These are phyloP conservation scores for Luidia sarsii DNA, from an alignment of 53 echinoderm and acorn worm species.

Conservation along the genomic window DNA sequence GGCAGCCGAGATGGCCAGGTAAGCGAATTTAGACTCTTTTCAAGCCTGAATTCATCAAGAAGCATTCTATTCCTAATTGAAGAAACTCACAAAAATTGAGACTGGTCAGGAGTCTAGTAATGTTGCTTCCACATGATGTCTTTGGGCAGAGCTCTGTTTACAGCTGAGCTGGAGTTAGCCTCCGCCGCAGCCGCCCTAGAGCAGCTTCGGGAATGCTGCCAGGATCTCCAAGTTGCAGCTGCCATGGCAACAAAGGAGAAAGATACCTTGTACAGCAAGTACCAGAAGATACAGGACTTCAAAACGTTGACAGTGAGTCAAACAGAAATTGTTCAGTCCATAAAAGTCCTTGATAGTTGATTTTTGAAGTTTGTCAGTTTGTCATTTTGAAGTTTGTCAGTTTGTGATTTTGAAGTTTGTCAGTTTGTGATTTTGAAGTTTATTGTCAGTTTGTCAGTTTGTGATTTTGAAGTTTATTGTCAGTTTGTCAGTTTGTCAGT, in stretches of 20 bases:
- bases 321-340: not conserved
- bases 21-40: not conserved
- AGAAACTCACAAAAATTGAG: no score
- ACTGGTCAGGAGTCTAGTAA: no score
- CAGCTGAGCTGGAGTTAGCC: slow-evolving; percentile 71
- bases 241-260: slow-evolving; percentile 60
- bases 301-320: slow-evolving; percentile 84
- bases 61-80: no score
- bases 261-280: slow-evolving; percentile 74
- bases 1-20: slow-evolving; percentile 75
- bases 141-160: no score
- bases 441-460: no score
- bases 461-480: no score
- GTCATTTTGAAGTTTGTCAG: no score
- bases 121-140: no score
- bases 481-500: no score
- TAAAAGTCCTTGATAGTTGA: not conserved
- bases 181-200: slow-evolving; percentile 63
- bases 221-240: slow-evolving; percentile 47
- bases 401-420: no score
- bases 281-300: slow-evolving; percentile 92
- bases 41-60: not conserved
- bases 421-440: no score
- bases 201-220: slow-evolving; percentile 54
- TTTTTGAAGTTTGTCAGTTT: not conserved